Base-by-base conservation (phyloP, 2,888 invertebrate genomes). In the Isoperla grammatica region DNA sequence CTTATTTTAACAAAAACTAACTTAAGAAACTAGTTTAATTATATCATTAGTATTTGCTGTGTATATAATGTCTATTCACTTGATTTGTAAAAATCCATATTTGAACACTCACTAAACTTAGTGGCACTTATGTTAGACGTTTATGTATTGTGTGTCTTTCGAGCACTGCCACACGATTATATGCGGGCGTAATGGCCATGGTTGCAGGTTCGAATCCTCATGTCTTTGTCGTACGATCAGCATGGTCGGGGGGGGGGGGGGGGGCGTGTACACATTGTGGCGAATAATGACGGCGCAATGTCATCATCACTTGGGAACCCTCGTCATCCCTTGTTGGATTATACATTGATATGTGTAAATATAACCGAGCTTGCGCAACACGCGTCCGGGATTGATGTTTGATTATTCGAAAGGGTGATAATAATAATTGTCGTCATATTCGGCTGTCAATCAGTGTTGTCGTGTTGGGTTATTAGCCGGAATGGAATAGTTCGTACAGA, bases 381-480 rank as follows among this genome's bases (percentile, higher is more conserved):
- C n/a, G 9, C 46, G 60, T 50, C 46, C 39, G 23, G 57, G 60
- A 22, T 22, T 46, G 46, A 46, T 46, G 46, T 46, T 46, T 46
- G 46, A 46, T 46, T 46, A 46, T 46, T 46, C 46, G 50, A 49
- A 48, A 59, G 61, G 59, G 56, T 59, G 62, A 59, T 59, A 62
- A 62, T 62, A 62, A 62, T 62, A 62, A 62, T 62, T 62, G 63
- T 63, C 63, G 56, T 63, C 63, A 61, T 63, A 61, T 61, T 63
- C 60, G 61, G 58, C 63, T 63, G 63, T 60, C 63, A 63, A 63
- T 63, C 63, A 63, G 63, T 59, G 46, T 59, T 56, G 61, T 59
- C 53, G 57, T 29, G 29, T 29, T 8, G 48, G 46, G 46, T 23
- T 58, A 58, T 58, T 58, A 58, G 39, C 19, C 20, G 19, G 20